Base-by-base conservation (phyloP, 1,140 invertebrate genomes). In the Caligus rogercresseyi region DNA sequence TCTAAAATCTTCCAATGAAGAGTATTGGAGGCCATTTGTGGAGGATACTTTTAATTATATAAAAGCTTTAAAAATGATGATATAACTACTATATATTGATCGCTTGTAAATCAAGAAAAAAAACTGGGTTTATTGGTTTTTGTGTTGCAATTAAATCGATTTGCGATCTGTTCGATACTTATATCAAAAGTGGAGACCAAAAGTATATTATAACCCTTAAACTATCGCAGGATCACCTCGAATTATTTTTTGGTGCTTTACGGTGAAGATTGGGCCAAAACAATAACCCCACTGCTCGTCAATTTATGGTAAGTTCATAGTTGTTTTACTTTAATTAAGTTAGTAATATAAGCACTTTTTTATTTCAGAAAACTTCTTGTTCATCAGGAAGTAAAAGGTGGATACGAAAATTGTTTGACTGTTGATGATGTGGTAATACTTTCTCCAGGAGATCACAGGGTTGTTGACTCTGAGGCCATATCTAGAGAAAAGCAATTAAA, bases 201-300 rank as follows among this genome's bases (percentile, higher is more conserved):
- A n/a, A n/a, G n/a, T n/a, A n/a, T n/a, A 15, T 25, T 7, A 16
- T 55, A 4, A 70, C 69, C 1, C 71, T 72, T 62, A 74, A 72
- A 66, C 56, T 74, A 3, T 69, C 67, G n/a, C 72, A 74, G 66
- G 71, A 75, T 65, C 71, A 74, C 63, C 20, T 74, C 13, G 71
- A 75, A 69, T 54, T 73, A 25, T 70, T 74, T 64, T 76, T 76
- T n/a, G 61, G 67, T 16, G 43, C 19, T 1, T 68, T 75, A n/a
- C 25, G 73, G 55, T 57, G 64, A 51, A 62, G 69, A 26, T 69
- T n/a, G n/a, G n/a, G n/a, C n/a, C n/a, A n/a, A n/a, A n/a, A n/a
- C n/a, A n/a, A n/a, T n/a, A n/a, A n/a, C n/a, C n/a, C n/a, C n/a
- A n/a, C n/a, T n/a, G n/a, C n/a, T n/a, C n/a, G 69, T 18, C 69